Conservation (phyloP, 2,888 invertebrate species). For the Drosophila recens region DNA sequence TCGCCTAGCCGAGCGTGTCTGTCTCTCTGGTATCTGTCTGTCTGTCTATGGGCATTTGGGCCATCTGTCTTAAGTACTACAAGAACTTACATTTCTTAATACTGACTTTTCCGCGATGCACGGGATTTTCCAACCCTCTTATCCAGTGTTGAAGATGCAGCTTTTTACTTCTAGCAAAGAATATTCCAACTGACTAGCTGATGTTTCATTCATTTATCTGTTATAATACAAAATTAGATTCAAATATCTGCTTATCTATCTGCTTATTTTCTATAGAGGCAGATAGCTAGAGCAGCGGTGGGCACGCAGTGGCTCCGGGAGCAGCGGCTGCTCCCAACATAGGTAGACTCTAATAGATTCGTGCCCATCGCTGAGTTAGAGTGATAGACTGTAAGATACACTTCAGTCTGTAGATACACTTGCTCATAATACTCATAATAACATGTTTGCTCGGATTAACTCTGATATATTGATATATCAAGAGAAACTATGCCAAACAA, state of each 20-base stretch:
- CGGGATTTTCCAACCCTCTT: constrained; percentile 7
- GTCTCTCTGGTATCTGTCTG: not conserved
- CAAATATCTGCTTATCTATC: too few species aligned
- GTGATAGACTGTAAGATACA: too few species aligned
- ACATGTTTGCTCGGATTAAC: not conserved
- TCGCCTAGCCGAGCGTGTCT: constrained; percentile 12
- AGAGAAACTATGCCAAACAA: not conserved
- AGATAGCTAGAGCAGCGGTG: too few species aligned
- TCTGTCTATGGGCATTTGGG: constrained; percentile 1
- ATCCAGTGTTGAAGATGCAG: not conserved
- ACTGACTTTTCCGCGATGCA: not conserved
- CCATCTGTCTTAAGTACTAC: constrained; percentile 8
- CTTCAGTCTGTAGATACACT: too few species aligned
- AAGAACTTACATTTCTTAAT: not conserved
- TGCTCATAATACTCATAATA: too few species aligned
- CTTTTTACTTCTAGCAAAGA: not conserved
- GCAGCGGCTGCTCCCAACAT: too few species aligned
- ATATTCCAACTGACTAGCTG: not conserved
- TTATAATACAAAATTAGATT: not conserved
- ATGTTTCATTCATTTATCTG: not conserved
- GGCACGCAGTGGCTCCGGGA: too few species aligned
- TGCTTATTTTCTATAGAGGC: not conserved
- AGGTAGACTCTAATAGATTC: too few species aligned
- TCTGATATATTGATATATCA: not conserved
- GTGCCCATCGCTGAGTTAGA: too few species aligned